Conservation (phyloP, 2,113 vertebrate genomes). For the Esox niger region DNA sequence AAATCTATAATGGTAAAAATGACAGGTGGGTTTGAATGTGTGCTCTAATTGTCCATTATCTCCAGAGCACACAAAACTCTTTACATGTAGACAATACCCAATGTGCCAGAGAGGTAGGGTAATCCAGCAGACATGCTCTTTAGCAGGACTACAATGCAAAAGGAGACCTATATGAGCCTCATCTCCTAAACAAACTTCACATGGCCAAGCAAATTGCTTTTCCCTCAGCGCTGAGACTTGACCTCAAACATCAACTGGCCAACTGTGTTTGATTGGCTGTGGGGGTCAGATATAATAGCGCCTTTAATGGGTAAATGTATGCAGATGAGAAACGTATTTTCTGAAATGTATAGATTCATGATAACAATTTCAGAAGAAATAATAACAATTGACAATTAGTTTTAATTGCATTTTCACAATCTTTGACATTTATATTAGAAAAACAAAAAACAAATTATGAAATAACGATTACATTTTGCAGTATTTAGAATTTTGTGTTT, state of each 20-base stretch:
- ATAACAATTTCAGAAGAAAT: too few species aligned
- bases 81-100: slow-evolving; percentile 56
- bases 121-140: slow-evolving; percentile 47
- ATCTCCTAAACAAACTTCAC: slow-evolving; percentile 73
- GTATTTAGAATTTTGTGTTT: too few species aligned
- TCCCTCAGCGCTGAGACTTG: slow-evolving; percentile 54
- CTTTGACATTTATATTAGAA: too few species aligned
- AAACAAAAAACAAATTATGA: too few species aligned
- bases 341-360: too few species aligned
- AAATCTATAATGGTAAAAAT: slow-evolving; percentile 33
- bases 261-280: slow-evolving; percentile 69
- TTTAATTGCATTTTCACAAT: too few species aligned
- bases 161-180: slow-evolving; percentile 54
- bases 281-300: slow-evolving; percentile 28
- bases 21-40: slow-evolving; percentile 71
- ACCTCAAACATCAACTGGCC: slow-evolving; percentile 49
- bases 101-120: slow-evolving; percentile 43
- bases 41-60: slow-evolving; percentile 51
- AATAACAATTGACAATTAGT: too few species aligned
- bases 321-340: too few species aligned
- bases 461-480: too few species aligned
- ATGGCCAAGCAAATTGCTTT: slow-evolving; percentile 43
- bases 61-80: slow-evolving; percentile 54
- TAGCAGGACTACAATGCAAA: slow-evolving; percentile 56
- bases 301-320: not conserved